phyloP scores from a whole-genome alignment of 2,888 invertebrate genomes.

The Willowsia nigromaculata region DNA sequence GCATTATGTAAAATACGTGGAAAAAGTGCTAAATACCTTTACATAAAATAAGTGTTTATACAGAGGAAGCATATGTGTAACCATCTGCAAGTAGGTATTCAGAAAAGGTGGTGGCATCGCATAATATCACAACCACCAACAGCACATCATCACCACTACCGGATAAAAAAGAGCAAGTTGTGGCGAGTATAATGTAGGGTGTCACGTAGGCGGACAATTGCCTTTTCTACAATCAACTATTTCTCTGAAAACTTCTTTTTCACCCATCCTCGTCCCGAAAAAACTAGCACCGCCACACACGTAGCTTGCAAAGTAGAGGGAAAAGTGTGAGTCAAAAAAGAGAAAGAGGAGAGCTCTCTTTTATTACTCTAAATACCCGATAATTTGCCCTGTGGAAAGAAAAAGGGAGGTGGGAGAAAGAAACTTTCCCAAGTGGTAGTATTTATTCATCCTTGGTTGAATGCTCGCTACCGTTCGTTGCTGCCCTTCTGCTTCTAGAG shows the following conservation, averaged over 20 bases:
- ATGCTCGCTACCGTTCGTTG: background rate
- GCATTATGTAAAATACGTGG: constrained; percentile 1
- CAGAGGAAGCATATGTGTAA: no score
- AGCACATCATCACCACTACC: background rate
- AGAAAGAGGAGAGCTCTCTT: background rate
- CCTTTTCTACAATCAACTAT: background rate
- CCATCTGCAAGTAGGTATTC: no score
- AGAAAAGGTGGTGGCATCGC: no score
- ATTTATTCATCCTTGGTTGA: background rate
- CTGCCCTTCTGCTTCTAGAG: background rate
- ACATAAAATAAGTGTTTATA: no score
- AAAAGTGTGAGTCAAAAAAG: background rate
- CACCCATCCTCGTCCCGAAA: no score
- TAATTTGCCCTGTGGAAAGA: constrained; percentile 25
- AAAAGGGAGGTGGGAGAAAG: no score
- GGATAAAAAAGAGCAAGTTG: background rate
- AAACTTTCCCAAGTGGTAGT: constrained; percentile 19
- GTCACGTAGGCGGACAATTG: constrained; percentile 21
- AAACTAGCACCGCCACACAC: background rate
- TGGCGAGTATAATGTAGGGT: no score
- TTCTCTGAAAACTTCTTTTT: background rate
- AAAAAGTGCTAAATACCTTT: no score
- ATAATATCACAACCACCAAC: no score
- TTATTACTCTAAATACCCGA: constrained; percentile 26
- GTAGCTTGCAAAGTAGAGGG: background rate